phyloP scores from a whole-genome alignment of 2,888 invertebrate genomes.

The Volucella inflata region DNA sequence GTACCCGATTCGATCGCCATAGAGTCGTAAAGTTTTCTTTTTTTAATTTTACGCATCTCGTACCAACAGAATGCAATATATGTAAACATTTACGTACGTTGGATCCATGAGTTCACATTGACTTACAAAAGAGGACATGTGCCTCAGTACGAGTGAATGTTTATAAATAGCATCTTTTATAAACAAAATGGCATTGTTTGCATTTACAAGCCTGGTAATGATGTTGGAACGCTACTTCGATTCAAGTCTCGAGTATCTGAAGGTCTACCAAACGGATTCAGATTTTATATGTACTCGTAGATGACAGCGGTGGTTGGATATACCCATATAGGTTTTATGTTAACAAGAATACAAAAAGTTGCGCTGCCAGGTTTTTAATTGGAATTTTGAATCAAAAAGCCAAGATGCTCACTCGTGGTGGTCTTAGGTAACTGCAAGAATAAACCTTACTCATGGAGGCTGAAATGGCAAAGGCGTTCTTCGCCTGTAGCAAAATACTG shows the following conservation, averaged over 20 bases:
- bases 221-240: neutral
- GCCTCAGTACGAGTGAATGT: neutral
- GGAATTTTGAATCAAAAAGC: conserved; percentile 9
- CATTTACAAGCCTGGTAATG: neutral
- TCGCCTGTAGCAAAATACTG: no score
- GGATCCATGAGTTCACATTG: conserved; percentile 7
- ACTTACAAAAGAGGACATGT: conserved; percentile 13
- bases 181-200: conserved; percentile 46
- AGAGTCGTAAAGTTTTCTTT: conserved; percentile 21
- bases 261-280: neutral
- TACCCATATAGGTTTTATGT: neutral
- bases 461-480: no score
- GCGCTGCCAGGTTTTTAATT: neutral
- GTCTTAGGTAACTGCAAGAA: no score
- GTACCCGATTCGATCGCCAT: neutral
- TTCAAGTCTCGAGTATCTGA: neutral
- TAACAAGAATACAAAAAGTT: conserved; percentile 9
- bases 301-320: conserved; percentile 2
- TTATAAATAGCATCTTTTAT: conserved; percentile 16
- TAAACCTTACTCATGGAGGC: no score
- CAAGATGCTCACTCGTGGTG: conserved; percentile 9
- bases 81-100: conserved; percentile 16
- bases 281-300: neutral
- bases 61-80: neutral
- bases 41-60: conserved; percentile 21